Evolutionary conservation across 2,797 vertebrate species (phyloP).

Genomic region (Todus mexicanus): DNA sequence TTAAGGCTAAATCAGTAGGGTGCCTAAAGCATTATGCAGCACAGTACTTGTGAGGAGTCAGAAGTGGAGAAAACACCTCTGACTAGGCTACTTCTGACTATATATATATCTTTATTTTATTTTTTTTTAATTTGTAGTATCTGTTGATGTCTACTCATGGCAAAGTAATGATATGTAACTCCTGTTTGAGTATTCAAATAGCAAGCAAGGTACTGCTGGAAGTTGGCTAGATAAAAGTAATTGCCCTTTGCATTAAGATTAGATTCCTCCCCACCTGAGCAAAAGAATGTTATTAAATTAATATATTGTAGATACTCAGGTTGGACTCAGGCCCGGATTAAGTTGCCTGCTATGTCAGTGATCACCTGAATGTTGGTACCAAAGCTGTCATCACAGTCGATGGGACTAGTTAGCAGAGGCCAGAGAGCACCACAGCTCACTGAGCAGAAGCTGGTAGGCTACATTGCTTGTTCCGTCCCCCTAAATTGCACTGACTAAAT

Average conservation of each 20-base stretch:
- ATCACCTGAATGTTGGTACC: neutral
- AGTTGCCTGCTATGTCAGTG: neutral
- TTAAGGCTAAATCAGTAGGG: neutral
- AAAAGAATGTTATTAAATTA: neutral
- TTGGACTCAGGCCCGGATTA: neutral
- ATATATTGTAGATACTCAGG: neutral
- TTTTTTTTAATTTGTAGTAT: neutral
- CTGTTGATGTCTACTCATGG: neutral
- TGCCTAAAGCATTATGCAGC: neutral
- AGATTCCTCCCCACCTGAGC: neutral
- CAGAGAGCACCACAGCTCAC: neutral
- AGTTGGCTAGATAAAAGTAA: neutral
- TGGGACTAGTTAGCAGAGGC: neutral
- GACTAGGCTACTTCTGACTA: neutral
- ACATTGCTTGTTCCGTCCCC: neutral
- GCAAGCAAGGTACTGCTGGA: neutral
- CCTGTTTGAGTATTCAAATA: neutral
- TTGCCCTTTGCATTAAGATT: neutral
- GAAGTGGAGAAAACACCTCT: neutral
- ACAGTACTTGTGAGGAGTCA: neutral
- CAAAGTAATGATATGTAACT: neutral
- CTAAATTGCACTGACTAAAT: neutral
- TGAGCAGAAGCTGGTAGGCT: neutral
- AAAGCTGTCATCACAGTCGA: fast-evolving
- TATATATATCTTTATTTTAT: no score